Percentiles rank a stretch among this genome's conserved stretches.
Evolutionary conservation across 2,113 vertebrate genomes (phyloP).

Genomic region (Menura novaehollandiae): DNA sequence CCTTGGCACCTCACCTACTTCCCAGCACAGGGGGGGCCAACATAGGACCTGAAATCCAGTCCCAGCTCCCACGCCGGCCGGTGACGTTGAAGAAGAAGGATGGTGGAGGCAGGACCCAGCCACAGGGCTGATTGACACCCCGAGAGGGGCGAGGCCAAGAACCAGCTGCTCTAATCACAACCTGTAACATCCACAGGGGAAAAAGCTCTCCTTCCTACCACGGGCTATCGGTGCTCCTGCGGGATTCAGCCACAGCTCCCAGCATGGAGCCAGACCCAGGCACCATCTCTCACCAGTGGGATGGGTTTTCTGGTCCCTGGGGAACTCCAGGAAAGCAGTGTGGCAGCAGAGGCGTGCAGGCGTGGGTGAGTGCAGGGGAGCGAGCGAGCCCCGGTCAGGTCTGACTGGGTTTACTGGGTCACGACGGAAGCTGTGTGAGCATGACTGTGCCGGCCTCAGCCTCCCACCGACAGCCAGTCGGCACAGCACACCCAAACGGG

Average conservation of each 20-base stretch:
- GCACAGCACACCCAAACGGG: slow-evolving; percentile 40
- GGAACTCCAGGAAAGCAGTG: not conserved
- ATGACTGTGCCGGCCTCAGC: slow-evolving; percentile 29
- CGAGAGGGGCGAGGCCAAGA: accelerated
- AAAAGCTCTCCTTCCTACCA: not conserved
- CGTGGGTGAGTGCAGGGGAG: not conserved
- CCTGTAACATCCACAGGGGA: accelerated
- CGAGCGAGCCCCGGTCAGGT: not conserved
- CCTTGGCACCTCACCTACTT: not conserved
- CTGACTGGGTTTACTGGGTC: slow-evolving; percentile 63
- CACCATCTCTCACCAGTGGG: not conserved
- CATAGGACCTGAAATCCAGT: not conserved
- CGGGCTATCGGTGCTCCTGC: accelerated
- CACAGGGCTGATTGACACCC: accelerated
- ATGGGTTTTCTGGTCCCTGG: not conserved
- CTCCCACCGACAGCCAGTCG: not conserved
- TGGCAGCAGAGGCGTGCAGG: not conserved
- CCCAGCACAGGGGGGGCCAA: accelerated
- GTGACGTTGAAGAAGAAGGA: accelerated
- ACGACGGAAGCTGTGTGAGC: not conserved
- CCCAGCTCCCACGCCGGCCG: accelerated
- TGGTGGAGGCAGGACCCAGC: not conserved
- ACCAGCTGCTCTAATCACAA: not conserved
- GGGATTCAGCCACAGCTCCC: not conserved
- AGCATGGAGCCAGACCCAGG: accelerated